These are phyloP conservation scores for Nezara viridula DNA, from an alignment of 2,888 invertebrate genomes.

Conservation along the genomic window DNA sequence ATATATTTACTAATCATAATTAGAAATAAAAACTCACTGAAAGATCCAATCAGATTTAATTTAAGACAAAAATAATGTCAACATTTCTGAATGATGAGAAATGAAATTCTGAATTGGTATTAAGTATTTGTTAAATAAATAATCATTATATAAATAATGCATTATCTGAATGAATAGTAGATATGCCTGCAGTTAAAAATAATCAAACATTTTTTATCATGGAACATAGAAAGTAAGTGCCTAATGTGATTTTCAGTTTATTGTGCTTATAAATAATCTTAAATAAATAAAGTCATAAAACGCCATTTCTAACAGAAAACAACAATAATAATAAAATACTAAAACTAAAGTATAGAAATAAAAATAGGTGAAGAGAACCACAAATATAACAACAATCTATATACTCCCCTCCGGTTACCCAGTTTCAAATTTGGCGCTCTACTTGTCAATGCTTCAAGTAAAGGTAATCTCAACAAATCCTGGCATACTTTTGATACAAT, in stretches of 20 bases:
- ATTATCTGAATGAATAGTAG: background rate
- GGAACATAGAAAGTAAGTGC: no score
- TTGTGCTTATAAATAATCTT: no score
- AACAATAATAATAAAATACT: no score
- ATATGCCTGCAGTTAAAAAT: background rate
- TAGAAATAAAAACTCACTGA: background rate
- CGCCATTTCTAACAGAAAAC: no score
- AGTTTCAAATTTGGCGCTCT: slow-evolving; percentile 26
- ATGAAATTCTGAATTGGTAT: no score
- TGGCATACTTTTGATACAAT: background rate
- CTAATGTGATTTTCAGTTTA: no score
- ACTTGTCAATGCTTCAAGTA: background rate
- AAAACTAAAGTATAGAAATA: no score
- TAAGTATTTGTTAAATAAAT: no score
- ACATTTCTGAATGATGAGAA: background rate
- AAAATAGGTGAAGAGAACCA: background rate
- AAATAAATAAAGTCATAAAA: no score
- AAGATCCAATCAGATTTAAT: background rate
- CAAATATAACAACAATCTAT: background rate
- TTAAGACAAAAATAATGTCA: background rate
- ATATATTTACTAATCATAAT: background rate
- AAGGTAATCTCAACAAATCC: background rate
- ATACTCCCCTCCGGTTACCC: slow-evolving; percentile 3
- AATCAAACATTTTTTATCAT: no score
- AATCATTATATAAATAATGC: no score